Evolutionary conservation across 2,888 invertebrate species (phyloP).

Genomic region (Oxytorus armatus): DNA sequence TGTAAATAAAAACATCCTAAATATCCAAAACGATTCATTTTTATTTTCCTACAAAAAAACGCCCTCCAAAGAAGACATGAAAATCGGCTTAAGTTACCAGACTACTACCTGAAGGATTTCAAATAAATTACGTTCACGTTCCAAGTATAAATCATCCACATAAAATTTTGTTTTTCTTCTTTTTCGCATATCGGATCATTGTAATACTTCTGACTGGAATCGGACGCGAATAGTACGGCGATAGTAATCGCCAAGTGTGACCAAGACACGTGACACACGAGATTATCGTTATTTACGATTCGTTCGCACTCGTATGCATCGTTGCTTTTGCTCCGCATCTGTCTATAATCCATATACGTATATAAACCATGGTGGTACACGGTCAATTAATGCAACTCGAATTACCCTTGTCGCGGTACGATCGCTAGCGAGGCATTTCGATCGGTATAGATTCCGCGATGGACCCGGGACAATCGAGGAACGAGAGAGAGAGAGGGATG

Average conservation of each 20-base stretch:
- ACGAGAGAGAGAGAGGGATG: slow-evolving; percentile 4
- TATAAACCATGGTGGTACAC: slow-evolving; percentile 58
- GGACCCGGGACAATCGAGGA: slow-evolving; percentile 36
- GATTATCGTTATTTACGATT: slow-evolving; percentile 67
- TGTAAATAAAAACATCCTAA: too few species aligned
- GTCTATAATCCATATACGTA: background rate
- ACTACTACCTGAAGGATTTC: background rate
- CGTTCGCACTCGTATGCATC: slow-evolving; percentile 61
- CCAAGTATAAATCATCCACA: slow-evolving; percentile 8
- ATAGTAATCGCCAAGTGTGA: slow-evolving; percentile 56
- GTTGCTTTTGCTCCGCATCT: slow-evolving; percentile 3
- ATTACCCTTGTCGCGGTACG: slow-evolving; percentile 72
- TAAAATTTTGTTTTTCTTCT: background rate
- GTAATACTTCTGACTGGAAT: slow-evolving; percentile 24
- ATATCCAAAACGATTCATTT: too few species aligned
- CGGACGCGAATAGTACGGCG: slow-evolving; percentile 41
- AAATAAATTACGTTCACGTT: background rate
- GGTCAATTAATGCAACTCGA: slow-evolving; percentile 74
- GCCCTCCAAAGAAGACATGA: too few species aligned
- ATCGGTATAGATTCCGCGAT: slow-evolving; percentile 69
- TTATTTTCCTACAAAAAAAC: too few species aligned
- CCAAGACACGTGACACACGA: slow-evolving; percentile 59
- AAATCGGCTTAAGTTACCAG: too few species aligned
- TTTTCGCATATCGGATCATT: slow-evolving; percentile 7
- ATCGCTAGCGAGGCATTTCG: slow-evolving; percentile 62